Conservation (phyloP, 2,888 invertebrate species). For the Hololepta plana region DNA sequence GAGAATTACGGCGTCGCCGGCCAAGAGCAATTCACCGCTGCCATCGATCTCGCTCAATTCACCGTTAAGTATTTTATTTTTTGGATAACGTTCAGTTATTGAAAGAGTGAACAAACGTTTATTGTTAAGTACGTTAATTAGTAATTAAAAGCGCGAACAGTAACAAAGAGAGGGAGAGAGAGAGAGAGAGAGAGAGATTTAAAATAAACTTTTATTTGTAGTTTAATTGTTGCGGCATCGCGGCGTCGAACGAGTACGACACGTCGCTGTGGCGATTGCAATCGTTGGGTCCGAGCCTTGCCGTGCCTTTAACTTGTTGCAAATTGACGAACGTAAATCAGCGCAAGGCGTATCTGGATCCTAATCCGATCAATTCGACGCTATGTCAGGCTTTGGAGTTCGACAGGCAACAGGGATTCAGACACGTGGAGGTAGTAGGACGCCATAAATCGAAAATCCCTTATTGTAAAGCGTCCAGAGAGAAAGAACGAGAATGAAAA, state of each 20-base stretch:
- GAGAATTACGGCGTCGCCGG: constrained; percentile 62
- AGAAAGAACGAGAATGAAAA: no score
- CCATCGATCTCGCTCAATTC: constrained; percentile 65
- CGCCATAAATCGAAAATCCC: no score
- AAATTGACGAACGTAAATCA: constrained; percentile 37
- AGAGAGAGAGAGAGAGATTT: background rate
- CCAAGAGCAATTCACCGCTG: constrained; percentile 56
- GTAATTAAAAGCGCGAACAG: background rate
- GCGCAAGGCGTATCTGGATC: constrained; percentile 49
- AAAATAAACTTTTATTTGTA: constrained; percentile 20
- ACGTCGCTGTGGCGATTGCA: constrained; percentile 64
- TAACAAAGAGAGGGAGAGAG: background rate
- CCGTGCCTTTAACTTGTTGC: constrained; percentile 29
- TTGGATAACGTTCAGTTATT: no score
- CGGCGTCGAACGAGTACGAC: constrained; percentile 61
- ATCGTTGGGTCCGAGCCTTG: constrained; percentile 38
- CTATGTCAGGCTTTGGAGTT: constrained; percentile 50
- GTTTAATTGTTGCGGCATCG: constrained; percentile 69
- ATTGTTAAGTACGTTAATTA: background rate
- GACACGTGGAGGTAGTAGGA: constrained; percentile 38
- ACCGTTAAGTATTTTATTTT: no score
- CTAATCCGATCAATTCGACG: constrained; percentile 49
- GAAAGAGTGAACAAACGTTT: no score
- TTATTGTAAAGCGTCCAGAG: no score
- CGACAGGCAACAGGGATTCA: constrained; percentile 34